Evolutionary conservation across 92 coral and sea anemone genomes (phyloP), one percentile per base, ranked within the genome.

Genomic region (Palythoa grandiflora): DNA sequence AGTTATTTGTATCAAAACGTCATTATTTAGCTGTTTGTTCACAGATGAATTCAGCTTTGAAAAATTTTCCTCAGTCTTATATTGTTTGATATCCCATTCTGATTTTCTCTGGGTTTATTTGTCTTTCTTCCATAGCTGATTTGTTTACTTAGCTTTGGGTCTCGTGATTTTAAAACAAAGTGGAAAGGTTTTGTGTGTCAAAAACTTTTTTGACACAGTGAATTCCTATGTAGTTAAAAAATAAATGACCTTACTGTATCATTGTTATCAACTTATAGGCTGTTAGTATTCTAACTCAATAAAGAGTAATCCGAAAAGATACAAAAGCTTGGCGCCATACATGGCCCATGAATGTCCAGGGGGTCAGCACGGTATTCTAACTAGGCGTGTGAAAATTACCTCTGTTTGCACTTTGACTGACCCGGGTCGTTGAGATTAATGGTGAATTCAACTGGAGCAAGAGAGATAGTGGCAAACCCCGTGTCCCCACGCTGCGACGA

Each of bases 401-500:
- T 77, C 21, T 77, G 83, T 9, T 53, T 53, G 83, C 48, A 77
- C 21, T 14, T 77, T 54, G 83, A 77, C 12, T 77, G 44, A 12
- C 68, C 83, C 5, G 68, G 83, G 15, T 77, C 83, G 53, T 53
- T 53, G 68, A 77, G 83, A 36, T 77, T 77, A 1, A 77, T 77
- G 21, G 83, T 77, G 48, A 77, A 36, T 65, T 77, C 66, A 38
- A 77, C 66, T 35, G 83, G 83, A 10, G 66, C 50, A 36, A 77
- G 66, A 6, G 83, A 53, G 37, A 57, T 54, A 77, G 53, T 20
- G 10, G 20, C 36, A 8, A 1, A 37, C 9, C 68, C 63, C 12
- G 39, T 20, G 21, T 38, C 68, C 44, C 83, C 38, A 9, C 47
- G 75, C 47, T 48, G 9, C 38, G 83, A 15, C 12, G 68, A 77